phyloP scores from a whole-genome alignment of 2,797 vertebrate species.

The Sebastes aleutianus region DNA sequence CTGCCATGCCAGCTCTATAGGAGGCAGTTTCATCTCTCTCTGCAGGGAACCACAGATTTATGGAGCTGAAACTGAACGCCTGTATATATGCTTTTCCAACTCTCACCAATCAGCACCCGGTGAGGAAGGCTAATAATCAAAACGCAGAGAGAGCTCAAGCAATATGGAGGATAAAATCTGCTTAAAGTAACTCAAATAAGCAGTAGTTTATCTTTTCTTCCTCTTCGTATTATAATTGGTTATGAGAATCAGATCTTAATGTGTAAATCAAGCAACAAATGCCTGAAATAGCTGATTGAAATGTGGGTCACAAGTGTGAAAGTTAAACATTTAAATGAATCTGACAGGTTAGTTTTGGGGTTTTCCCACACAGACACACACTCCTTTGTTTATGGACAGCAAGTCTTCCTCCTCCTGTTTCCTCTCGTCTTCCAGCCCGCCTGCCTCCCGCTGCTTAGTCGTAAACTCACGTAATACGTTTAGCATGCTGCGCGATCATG shows the following conservation, averaged over 20 bases:
- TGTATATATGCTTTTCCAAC: constrained; percentile 67
- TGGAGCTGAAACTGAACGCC: constrained; percentile 73
- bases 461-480: constrained; percentile 80
- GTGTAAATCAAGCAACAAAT: background rate
- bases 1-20: constrained; percentile 73
- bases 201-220: background rate
- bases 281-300: background rate
- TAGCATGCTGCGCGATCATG: constrained; percentile 65
- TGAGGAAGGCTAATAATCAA: constrained; percentile 19
- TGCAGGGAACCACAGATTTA: constrained; percentile 79
- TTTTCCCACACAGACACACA: constrained; percentile 20
- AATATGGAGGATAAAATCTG: background rate
- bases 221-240: background rate
- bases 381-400: constrained; percentile 45
- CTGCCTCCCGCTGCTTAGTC: constrained; percentile 69
- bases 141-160: background rate
- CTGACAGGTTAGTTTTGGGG: background rate
- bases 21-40: constrained; percentile 80
- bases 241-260: background rate
- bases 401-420: constrained; percentile 64
- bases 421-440: constrained; percentile 49
- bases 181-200: background rate
- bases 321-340: background rate
- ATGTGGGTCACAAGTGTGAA: background rate
- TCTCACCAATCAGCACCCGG: constrained; percentile 10